These are phyloP conservation scores for Pseudococcus viburni DNA, from an alignment of 2,888 invertebrate species.

Conservation along the genomic window DNA sequence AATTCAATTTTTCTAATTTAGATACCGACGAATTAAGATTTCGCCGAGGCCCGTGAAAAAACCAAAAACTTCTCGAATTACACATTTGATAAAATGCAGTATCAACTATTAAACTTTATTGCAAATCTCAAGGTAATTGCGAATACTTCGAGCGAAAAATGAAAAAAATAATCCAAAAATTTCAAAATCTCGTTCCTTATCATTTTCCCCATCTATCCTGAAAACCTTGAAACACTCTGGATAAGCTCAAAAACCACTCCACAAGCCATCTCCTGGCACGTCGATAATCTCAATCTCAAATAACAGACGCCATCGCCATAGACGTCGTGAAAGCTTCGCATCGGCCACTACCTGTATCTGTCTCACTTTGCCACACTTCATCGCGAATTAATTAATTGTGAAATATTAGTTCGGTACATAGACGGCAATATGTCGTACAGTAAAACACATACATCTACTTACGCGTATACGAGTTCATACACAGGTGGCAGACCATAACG, in stretches of 20 bases:
- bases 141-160: no score
- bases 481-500: slow-evolving; percentile 27
- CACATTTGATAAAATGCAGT: no score
- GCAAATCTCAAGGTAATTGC: no score
- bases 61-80: no score
- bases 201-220: no score
- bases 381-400: slow-evolving; percentile 54
- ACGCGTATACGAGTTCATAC: neutral
- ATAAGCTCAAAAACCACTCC: neutral
- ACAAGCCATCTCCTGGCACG: neutral
- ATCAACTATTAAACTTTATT: no score
- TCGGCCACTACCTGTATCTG: neutral
- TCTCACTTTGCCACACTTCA: slow-evolving; percentile 30
- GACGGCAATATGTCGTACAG: slow-evolving; percentile 7
- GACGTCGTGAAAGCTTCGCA: neutral
- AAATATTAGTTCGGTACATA: slow-evolving; percentile 23
- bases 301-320: neutral
- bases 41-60: no score
- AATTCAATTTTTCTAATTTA: no score
- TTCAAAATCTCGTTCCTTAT: no score
- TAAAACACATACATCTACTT: neutral
- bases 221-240: no score
- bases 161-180: no score
- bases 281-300: neutral
- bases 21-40: no score